Conservation (phyloP, 2,888 invertebrate genomes). For the Hirtodrosophila cameraria region DNA sequence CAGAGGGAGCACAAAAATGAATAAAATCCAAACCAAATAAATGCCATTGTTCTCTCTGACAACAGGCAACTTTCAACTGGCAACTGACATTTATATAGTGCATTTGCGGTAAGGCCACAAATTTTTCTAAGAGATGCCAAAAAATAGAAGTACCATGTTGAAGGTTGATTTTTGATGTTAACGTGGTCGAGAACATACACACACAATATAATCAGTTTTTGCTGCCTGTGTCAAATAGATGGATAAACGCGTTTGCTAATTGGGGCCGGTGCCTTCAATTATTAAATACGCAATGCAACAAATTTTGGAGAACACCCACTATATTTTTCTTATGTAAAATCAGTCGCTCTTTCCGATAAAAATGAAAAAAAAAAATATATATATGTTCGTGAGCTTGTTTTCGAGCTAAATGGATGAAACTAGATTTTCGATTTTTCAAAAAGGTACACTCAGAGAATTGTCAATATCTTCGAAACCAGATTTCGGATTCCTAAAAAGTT, state of each 20-base stretch:
- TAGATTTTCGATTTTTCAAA: too few species aligned
- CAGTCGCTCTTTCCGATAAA: too few species aligned
- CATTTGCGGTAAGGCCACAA: slow-evolving; percentile 51
- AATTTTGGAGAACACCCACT: too few species aligned
- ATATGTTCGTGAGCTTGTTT: too few species aligned
- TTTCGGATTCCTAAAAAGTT: too few species aligned
- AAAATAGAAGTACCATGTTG: slow-evolving; percentile 21
- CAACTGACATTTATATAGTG: slow-evolving; percentile 39
- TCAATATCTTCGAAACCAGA: too few species aligned
- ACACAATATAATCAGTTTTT: background rate
- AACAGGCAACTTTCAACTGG: slow-evolving; percentile 2
- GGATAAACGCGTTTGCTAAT: slow-evolving; percentile 56
- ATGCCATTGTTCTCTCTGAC: slow-evolving; percentile 11
- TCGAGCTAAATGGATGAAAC: too few species aligned
- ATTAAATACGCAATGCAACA: too few species aligned
- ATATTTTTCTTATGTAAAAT: too few species aligned
- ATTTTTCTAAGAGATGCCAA: slow-evolving; percentile 26
- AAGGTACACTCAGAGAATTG: too few species aligned
- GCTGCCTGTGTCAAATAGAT: slow-evolving; percentile 30
- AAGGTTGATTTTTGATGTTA: slow-evolving; percentile 29
- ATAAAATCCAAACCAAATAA: slow-evolving; percentile 10
- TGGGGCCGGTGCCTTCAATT: slow-evolving; percentile 58
- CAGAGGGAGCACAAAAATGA: background rate
- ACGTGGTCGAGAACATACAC: slow-evolving; percentile 27
- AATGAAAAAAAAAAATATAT: too few species aligned